Conservation (phyloP, 2,888 invertebrate species). For the Myopa tessellatipennis region DNA sequence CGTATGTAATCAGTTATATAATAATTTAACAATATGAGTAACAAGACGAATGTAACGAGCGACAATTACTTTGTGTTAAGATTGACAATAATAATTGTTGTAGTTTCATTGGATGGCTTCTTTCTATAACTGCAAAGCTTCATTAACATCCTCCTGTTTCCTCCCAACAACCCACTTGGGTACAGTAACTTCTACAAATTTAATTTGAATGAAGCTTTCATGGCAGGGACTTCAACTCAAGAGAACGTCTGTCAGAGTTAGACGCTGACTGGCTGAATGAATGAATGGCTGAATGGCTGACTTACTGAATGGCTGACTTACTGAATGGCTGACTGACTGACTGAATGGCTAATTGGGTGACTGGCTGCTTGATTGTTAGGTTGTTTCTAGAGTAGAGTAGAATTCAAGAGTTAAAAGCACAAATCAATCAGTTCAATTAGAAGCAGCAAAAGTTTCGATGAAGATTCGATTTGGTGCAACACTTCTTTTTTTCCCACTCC, state of each 20-base stretch:
- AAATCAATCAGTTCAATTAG: constrained; percentile 1
- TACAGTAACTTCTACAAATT: not conserved
- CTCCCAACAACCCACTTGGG: no score
- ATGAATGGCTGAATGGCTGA: not conserved
- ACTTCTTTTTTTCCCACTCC: not conserved
- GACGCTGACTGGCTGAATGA: not conserved
- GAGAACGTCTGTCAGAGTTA: no score
- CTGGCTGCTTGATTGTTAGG: not conserved
- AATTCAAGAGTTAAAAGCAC: not conserved
- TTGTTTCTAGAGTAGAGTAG: not conserved
- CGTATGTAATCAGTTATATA: not conserved
- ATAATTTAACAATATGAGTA: constrained; percentile 1
- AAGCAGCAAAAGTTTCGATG: constrained; percentile 24
- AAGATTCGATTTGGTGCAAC: not conserved
- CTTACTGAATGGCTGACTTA: no score
- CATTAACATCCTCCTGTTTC: no score
- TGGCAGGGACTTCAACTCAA: not conserved
- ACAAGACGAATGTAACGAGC: not conserved
- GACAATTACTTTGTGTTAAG: not conserved
- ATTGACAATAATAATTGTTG: not conserved
- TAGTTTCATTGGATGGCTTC: no score
- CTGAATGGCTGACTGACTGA: no score
- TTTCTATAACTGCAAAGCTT: no score
- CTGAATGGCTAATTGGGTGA: not conserved
- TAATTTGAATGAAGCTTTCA: constrained; percentile 14